Evolutionary conservation across 2,888 invertebrate species (phyloP).

Genomic region (Pachymerium ferrugineum): DNA sequence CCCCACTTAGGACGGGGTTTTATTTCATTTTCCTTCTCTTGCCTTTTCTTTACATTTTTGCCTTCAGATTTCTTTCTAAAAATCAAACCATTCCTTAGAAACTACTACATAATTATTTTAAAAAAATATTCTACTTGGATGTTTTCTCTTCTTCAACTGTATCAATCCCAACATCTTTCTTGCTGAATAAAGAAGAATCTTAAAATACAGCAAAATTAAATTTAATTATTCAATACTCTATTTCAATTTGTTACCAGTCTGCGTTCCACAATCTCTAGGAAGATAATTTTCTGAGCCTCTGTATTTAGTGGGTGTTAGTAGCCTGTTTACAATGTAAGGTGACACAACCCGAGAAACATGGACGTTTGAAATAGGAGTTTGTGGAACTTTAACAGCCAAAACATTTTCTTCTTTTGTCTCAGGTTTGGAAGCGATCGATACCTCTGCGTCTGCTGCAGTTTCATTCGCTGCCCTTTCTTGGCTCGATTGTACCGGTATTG

Average conservation of each 20-base stretch:
- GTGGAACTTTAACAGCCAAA: too few species aligned
- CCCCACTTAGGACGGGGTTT: conserved; percentile 30
- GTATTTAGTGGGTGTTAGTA: conserved; percentile 58
- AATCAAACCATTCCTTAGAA: background rate
- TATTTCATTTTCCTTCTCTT: conserved; percentile 5
- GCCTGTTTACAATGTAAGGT: conserved; percentile 45
- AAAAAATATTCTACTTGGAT: background rate
- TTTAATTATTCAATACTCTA: background rate
- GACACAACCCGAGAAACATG: background rate
- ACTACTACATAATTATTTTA: background rate
- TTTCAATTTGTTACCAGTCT: conserved; percentile 33
- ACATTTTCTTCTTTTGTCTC: too few species aligned
- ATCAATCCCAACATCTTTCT: conserved; percentile 29
- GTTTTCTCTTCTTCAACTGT: background rate
- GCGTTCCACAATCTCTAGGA: conserved; percentile 33
- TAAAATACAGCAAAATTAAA: background rate
- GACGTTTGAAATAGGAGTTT: too few species aligned
- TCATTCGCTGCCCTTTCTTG: too few species aligned
- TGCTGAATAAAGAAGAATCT: conserved; percentile 1
- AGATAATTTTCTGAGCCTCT: conserved; percentile 37
- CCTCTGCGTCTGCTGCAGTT: conserved; percentile 37
- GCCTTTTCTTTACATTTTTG: background rate
- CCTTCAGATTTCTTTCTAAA: background rate
- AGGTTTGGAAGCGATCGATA: conserved; percentile 27
- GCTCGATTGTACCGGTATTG: too few species aligned